Conservation (phyloP, 2,113 vertebrate genomes). For the Taxidea taxus region DNA sequence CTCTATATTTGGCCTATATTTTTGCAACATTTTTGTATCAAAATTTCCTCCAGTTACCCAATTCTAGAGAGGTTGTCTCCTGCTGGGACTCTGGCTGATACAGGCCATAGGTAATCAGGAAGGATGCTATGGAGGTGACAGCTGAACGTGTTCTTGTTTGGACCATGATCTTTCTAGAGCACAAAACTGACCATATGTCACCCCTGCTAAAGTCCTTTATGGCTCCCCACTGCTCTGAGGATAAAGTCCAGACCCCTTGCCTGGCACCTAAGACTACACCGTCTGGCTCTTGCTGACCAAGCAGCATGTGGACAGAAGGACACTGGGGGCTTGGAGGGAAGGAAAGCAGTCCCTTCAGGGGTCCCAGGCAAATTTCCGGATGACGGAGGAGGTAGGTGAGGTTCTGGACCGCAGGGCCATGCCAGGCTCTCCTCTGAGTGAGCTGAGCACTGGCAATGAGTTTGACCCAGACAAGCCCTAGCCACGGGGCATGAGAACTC, state of each 20-base stretch:
- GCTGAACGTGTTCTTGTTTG: background rate
- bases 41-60: conserved; percentile 11
- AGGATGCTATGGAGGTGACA: background rate
- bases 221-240: background rate
- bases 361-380: background rate
- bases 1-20: background rate
- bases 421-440: background rate
- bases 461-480: background rate
- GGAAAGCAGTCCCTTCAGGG: background rate
- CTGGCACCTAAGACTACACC: background rate
- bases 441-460: background rate
- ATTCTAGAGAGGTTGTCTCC: background rate
- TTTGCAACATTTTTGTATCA: conserved; percentile 16
- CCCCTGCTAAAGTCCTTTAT: background rate
- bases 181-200: background rate
- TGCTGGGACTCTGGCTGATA: background rate
- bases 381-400: background rate
- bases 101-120: background rate
- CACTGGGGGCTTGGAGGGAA: background rate
- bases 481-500: background rate
- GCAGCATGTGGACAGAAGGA: background rate
- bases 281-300: background rate
- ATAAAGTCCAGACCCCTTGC: background rate
- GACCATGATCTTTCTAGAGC: background rate
- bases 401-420: background rate